A percentile compares a stretch with the other conserved stretches of the same genome.
Evolutionary conservation across 2,113 vertebrate genomes (phyloP).

Genomic region (Sisor rabdophorus): DNA sequence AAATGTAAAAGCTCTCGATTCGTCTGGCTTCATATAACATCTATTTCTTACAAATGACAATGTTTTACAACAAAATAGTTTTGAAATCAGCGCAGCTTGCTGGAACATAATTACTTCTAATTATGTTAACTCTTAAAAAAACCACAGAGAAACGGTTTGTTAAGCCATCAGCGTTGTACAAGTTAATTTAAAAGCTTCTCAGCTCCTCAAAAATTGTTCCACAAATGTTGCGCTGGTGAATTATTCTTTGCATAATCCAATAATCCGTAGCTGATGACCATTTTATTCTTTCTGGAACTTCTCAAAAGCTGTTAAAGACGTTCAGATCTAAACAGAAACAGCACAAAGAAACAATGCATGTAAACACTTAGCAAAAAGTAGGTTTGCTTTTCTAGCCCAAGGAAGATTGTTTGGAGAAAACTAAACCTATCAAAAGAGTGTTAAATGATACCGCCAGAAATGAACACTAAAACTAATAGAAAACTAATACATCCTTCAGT

Average conservation of each 20-base stretch:
- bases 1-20: not conserved
- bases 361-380: not conserved
- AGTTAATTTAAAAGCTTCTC: not conserved
- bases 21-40: not conserved
- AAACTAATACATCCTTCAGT: not conserved
- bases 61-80: not conserved
- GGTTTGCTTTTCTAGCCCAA: not conserved
- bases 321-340: not conserved
- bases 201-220: not conserved
- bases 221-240: not conserved
- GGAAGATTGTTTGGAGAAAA: not conserved
- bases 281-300: not conserved
- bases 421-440: not conserved
- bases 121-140: not conserved
- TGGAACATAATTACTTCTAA: not conserved
- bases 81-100: not conserved
- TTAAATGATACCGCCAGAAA: not conserved
- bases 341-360: not conserved
- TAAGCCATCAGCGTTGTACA: not conserved
- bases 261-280: no score
- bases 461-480: no score
- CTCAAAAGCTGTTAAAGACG: not conserved
- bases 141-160: not conserved
- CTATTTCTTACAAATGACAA: not conserved
- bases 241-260: not conserved